Conservation (phyloP, 2,888 invertebrate genomes). For the Aphidius colemani region DNA sequence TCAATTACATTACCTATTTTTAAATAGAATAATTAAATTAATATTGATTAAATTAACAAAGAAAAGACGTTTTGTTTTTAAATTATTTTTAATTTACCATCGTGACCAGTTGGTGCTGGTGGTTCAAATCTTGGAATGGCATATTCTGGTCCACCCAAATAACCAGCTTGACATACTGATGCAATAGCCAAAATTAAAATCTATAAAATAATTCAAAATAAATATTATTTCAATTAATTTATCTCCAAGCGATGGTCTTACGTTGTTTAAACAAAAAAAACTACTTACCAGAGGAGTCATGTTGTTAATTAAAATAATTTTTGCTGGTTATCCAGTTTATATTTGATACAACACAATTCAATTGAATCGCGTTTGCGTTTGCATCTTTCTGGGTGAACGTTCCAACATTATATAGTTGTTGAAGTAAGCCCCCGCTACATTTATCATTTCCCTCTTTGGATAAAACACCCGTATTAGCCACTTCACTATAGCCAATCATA, state of each 20-base stretch:
- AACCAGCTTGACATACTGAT: conserved; percentile 30
- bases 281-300: conserved; percentile 55
- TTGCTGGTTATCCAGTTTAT: conserved; percentile 48
- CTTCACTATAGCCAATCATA: not conserved
- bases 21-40: no score
- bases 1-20: conserved; percentile 49
- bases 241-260: no score
- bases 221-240: not conserved
- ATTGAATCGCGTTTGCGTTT: conserved; percentile 44
- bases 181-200: conserved; percentile 24
- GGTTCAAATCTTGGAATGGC: conserved; percentile 41
- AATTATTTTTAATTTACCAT: conserved; percentile 38
- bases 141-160: conserved; percentile 22
- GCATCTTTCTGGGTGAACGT: conserved; percentile 53
- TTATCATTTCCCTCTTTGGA: conserved; percentile 37
- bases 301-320: conserved; percentile 40
- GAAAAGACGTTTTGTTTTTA: no score
- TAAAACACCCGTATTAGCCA: conserved; percentile 25
- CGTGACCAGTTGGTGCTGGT: conserved; percentile 56
- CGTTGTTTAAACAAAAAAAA: no score
- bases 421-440: conserved; percentile 44
- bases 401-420: conserved; percentile 53
- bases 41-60: no score
- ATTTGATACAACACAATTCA: conserved; percentile 25
- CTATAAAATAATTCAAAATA: conserved; percentile 35